phyloP scores from a whole-genome alignment of 2,797 vertebrate species.

The Gymnoscopelus braueri region DNA sequence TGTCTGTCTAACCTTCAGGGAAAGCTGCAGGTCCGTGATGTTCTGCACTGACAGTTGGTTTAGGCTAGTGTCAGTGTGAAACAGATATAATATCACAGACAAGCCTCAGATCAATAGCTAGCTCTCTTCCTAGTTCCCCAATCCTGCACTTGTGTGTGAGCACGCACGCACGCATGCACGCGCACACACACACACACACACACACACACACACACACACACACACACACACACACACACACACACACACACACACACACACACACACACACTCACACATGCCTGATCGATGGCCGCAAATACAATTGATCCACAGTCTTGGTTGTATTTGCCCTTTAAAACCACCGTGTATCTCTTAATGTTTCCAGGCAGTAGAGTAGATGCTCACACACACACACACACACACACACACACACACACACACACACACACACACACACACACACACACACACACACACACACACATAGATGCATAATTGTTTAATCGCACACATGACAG shows the following conservation, averaged over 20 bases:
- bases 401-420: conserved; percentile 4
- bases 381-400: not conserved
- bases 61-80: conserved; percentile 53
- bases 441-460: not conserved
- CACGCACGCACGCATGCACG: no score
- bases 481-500: conserved; percentile 2
- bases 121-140: conserved; percentile 68
- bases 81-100: conserved; percentile 66
- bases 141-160: conserved; percentile 18
- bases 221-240: no score
- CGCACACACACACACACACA: no score
- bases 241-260: no score
- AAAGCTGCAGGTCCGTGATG: conserved; percentile 39
- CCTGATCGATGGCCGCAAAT: conserved; percentile 76
- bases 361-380: conserved; percentile 16
- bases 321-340: conserved; percentile 58
- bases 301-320: conserved; percentile 62
- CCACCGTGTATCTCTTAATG: conserved; percentile 51
- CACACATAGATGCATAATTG: conserved; percentile 13
- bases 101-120: conserved; percentile 65
- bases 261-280: conserved; percentile 20
- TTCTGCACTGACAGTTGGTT: conserved; percentile 44
- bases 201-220: no score
- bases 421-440: not conserved
- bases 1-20: conserved; percentile 55